Evolutionary conservation across 2,888 invertebrate genomes (phyloP).

Genomic region (Glaucopsyche alexis): DNA sequence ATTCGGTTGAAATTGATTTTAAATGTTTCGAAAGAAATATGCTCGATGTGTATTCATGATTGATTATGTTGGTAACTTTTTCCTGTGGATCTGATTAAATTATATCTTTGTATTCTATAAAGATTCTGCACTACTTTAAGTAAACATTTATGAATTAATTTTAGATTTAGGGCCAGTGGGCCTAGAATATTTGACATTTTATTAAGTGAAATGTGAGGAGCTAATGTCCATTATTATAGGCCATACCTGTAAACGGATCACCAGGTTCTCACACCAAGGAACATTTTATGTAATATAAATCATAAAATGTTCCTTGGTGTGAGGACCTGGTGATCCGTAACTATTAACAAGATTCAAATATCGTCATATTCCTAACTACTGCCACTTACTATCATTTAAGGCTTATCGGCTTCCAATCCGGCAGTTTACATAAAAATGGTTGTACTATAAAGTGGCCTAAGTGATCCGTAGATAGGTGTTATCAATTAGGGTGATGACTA

Average conservation of each 20-base stretch:
- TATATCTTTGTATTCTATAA: too few relatives aligned
- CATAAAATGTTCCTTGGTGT: too few relatives aligned
- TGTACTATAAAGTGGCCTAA: background rate
- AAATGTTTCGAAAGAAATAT: slow-evolving; percentile 1
- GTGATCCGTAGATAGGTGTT: background rate
- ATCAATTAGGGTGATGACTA: slow-evolving; percentile 3
- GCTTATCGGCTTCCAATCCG: background rate
- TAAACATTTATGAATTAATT: too few relatives aligned
- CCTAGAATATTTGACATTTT: too few relatives aligned
- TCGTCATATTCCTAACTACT: background rate
- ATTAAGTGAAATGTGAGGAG: too few relatives aligned
- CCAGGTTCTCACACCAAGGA: too few relatives aligned
- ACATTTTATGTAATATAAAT: too few relatives aligned
- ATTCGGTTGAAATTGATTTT: slow-evolving; percentile 43
- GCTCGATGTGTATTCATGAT: background rate
- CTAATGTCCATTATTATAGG: too few relatives aligned
- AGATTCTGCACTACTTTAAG: too few relatives aligned
- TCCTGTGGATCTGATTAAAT: background rate
- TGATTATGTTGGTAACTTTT: background rate
- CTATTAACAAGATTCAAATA: background rate
- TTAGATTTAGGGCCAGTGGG: too few relatives aligned
- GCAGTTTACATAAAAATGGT: background rate
- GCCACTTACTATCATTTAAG: background rate
- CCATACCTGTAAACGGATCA: too few relatives aligned
- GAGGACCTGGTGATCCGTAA: too few relatives aligned